phyloP scores from a whole-genome alignment of 2,888 invertebrate species.

The Nezara viridula region DNA sequence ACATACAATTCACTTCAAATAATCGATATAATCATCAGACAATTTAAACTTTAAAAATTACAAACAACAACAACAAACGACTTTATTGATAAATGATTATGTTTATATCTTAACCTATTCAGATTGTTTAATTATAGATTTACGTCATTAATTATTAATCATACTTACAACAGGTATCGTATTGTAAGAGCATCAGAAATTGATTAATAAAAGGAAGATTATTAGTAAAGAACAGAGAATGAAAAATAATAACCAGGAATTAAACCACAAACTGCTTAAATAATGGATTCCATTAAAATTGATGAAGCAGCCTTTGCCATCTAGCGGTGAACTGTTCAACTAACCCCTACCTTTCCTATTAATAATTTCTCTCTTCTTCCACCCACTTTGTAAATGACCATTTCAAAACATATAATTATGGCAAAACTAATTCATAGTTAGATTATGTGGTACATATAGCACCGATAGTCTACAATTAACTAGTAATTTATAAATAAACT shows the following conservation, averaged over 20 bases:
- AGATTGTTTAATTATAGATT: not conserved
- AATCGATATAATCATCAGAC: too few relatives aligned
- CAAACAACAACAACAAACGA: not conserved
- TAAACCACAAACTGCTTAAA: slow-evolving; percentile 28
- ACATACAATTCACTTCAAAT: not conserved
- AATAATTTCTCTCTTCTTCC: not conserved
- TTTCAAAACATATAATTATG: slow-evolving; percentile 3
- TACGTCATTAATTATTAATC: not conserved
- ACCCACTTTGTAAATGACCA: slow-evolving; percentile 3
- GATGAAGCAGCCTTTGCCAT: slow-evolving; percentile 7
- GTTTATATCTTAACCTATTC: not conserved
- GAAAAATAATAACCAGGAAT: slow-evolving; percentile 1
- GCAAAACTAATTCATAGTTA: not conserved
- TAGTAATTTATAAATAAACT: not conserved
- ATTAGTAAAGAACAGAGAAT: slow-evolving; percentile 20
- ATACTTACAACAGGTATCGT: not conserved
- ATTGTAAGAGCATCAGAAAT: not conserved
- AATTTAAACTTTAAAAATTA: not conserved
- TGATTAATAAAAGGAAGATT: not conserved
- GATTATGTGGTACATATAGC: not conserved
- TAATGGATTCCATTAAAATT: slow-evolving; percentile 35
- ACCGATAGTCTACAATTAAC: not conserved
- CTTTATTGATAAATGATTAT: not conserved
- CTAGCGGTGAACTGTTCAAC: slow-evolving; percentile 30
- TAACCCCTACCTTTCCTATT: not conserved